Evolutionary conservation across 2,888 invertebrate genomes (phyloP).

Genomic region (Pecten maximus): DNA sequence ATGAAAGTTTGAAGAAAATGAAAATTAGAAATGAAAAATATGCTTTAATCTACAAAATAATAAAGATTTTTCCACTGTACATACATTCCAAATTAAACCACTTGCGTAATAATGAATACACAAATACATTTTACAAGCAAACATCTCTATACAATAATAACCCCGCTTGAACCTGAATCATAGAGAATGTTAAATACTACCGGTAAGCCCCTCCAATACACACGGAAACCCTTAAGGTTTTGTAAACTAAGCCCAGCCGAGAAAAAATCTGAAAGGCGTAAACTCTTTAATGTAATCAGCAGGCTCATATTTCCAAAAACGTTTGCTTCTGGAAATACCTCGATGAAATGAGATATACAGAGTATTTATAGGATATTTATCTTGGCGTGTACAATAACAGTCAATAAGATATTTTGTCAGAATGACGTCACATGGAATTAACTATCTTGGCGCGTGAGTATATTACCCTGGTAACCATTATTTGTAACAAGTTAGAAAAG

Average conservation of each 20-base stretch:
- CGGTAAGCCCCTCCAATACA: not conserved
- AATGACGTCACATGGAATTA: conserved; percentile 22
- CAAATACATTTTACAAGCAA: not conserved
- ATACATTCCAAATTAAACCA: too few relatives aligned
- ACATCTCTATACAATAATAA: not conserved
- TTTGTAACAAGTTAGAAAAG: not conserved
- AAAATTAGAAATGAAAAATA: too few relatives aligned
- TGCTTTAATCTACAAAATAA: too few relatives aligned
- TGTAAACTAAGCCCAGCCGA: not conserved
- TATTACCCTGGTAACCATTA: not conserved
- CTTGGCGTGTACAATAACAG: not conserved
- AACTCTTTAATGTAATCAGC: not conserved
- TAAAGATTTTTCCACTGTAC: too few relatives aligned
- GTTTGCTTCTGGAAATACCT: not conserved
- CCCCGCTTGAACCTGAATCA: not conserved
- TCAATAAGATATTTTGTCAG: not conserved
- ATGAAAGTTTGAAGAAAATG: too few relatives aligned
- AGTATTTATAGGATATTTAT: not conserved
- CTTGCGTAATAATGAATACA: too few relatives aligned
- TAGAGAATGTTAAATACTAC: not conserved
- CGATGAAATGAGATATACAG: not conserved
- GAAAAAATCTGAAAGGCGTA: not conserved
- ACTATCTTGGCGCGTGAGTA: not conserved
- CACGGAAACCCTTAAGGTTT: not conserved
- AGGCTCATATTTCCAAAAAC: not conserved